A percentile compares a stretch with the other conserved stretches of the same genome.
These are phyloP conservation scores for Strix uralensis DNA, from an alignment of 2,113 vertebrate genomes.

Conservation along the genomic window DNA sequence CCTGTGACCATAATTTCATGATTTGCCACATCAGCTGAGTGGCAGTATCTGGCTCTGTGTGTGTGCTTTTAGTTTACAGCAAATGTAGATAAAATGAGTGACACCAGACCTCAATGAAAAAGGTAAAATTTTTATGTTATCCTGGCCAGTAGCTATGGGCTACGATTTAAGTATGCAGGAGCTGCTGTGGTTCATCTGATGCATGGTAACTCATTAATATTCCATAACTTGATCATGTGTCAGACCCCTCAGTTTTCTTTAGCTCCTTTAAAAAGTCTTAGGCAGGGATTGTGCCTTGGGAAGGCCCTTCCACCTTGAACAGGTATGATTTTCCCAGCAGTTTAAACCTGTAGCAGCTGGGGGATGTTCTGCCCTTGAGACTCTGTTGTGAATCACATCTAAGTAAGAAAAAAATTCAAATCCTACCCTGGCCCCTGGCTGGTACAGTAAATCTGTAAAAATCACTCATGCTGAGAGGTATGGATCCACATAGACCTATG, in stretches of 20 bases:
- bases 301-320: not conserved
- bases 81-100: not conserved
- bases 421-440: not conserved
- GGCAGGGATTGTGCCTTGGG: not conserved
- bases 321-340: not conserved
- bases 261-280: not conserved
- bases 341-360: not conserved
- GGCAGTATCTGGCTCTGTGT: not conserved
- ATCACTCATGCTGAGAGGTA: not conserved
- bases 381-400: not conserved
- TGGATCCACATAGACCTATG: not conserved
- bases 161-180: not conserved
- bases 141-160: not conserved
- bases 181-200: not conserved
- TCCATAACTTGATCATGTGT: not conserved
- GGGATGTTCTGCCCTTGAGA: not conserved
- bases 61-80: not conserved
- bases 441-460: not conserved
- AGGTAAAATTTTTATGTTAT: not conserved
- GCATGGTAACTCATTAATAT: not conserved
- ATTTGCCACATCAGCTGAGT: not conserved
- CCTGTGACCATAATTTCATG: not conserved
- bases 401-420: not conserved
- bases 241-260: not conserved
- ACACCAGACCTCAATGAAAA: not conserved